A percentile compares a stretch with the other conserved stretches of the same genome.
phyloP scores from a whole-genome alignment of 2,113 vertebrate genomes.

The mouse (Mus musculus) region DNA sequence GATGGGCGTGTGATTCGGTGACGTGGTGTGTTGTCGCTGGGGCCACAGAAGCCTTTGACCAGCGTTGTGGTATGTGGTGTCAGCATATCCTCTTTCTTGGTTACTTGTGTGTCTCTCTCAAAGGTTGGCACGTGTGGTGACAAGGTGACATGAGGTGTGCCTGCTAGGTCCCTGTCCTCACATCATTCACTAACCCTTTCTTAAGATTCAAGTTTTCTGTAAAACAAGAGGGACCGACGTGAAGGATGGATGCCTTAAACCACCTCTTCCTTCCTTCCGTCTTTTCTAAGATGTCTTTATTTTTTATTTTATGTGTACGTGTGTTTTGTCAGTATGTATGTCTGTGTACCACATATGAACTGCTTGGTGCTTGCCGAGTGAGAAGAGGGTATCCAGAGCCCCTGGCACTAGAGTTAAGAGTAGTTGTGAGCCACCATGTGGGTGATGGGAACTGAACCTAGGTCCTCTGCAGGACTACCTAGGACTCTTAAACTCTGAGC shows the following conservation, averaged over 20 bases:
- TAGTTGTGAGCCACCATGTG: neutral
- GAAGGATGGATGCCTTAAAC: neutral
- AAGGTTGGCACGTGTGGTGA: neutral
- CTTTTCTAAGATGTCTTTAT: neutral
- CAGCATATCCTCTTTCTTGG: neutral
- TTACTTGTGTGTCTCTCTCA: neutral
- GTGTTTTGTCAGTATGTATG: neutral
- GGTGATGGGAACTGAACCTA: neutral
- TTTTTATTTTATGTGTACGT: neutral
- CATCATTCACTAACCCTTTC: fast-evolving
- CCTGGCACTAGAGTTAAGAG: neutral
- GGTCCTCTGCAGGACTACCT: too few species aligned
- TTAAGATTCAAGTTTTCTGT: neutral
- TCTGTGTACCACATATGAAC: neutral
- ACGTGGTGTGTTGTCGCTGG: neutral
- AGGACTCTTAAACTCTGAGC: neutral
- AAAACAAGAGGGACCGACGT: neutral
- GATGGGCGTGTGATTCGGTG: neutral
- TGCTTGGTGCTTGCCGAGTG: neutral
- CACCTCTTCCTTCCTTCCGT: neutral
- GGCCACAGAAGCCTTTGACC: neutral
- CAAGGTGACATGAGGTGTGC: fast-evolving
- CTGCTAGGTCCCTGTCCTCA: neutral
- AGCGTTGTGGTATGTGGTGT: neutral
- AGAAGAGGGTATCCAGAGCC: neutral